These are phyloP conservation scores for Centropus unirufus DNA, from an alignment of 2,113 vertebrate species.

Conservation along the genomic window DNA sequence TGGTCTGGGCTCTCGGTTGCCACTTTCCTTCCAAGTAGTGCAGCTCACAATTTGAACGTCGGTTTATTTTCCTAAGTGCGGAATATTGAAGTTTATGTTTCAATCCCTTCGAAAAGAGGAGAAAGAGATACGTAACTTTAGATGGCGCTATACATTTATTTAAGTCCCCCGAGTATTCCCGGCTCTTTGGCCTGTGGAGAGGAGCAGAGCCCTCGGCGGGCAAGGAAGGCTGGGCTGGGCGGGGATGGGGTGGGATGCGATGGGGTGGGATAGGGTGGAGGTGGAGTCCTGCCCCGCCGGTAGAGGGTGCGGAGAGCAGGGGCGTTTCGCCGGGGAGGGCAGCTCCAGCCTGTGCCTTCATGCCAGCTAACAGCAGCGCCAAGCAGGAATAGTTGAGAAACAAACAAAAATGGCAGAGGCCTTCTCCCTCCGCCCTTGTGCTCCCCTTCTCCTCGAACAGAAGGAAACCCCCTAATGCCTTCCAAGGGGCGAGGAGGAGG, in stretches of 20 bases:
- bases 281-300: neutral
- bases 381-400: neutral
- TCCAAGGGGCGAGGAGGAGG: neutral
- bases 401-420: neutral
- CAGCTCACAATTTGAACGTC: neutral
- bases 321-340: neutral
- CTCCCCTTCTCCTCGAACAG: neutral
- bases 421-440: neutral
- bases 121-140: constrained; percentile 54
- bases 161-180: neutral
- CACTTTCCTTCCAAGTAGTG: neutral
- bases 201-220: neutral
- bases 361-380: neutral
- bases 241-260: neutral
- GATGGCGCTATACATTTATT: constrained; percentile 65
- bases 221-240: neutral
- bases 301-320: neutral
- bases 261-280: neutral
- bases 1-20: neutral
- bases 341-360: neutral
- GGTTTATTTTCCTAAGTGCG: constrained; percentile 22
- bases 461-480: neutral
- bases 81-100: constrained; percentile 34
- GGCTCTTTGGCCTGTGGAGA: neutral
- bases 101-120: neutral